Base-by-base conservation (phyloP, 1,140 invertebrate genomes). In the Schmidtea mediterranea region DNA sequence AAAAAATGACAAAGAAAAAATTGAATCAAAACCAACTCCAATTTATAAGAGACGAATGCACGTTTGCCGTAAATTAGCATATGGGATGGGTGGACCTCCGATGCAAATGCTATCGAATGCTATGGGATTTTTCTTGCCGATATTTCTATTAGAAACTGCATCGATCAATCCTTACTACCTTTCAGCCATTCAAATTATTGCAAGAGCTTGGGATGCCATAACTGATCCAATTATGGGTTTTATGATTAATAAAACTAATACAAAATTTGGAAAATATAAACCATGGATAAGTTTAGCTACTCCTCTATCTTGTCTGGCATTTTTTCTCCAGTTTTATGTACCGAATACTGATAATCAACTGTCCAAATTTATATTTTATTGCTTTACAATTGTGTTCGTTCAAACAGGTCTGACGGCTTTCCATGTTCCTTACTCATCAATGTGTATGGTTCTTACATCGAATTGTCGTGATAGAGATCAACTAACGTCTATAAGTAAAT, bases 381-480 rank as follows among this genome's bases (percentile, higher is more conserved):
- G 26, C 10, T 32, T 32, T 32, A 32, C 26, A 6, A 10, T 32
- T 3, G 10, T 32, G 10, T 32, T 32, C 10, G 26, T 32, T 32
- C 26, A 32, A 32, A 32, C 26, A 6, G 26, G 26, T 32, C 26
- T 32, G 10, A 32, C 26, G 60, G 55, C 57, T 49, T 46, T 63
- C 6, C 62, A 63, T 46, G 62, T 63, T n/a, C 62, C 62, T 15
- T 63, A 62, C 52, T 62, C 60, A 23, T 55, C 62, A 1, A 43
- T 63, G 41, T 61, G 59, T 1, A 63, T 63, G 62, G 56, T 56
- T 32, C 54, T 63, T 9, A 59, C 55, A 18, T 52, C 53, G 39
- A 53, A 55, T 22, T 58, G 59, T 47, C 55, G 55, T 36, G 58
- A 62, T 36, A 54, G 60, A 51, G 62, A 63, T 48, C 57, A 55